phyloP scores from a whole-genome alignment of 2,888 invertebrate genomes.

The Limnephilus lunatus region DNA sequence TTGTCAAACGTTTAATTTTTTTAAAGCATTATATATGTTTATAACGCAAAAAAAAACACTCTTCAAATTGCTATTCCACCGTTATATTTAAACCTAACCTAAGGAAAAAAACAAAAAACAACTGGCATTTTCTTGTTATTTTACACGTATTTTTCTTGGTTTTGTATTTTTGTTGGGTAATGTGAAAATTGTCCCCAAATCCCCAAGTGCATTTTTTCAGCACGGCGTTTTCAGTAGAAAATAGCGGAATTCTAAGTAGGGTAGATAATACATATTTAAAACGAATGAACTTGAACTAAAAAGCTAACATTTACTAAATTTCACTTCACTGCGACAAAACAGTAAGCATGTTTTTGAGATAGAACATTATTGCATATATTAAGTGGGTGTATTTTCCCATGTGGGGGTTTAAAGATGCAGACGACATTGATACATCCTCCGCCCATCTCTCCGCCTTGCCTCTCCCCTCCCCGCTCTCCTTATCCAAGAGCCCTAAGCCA shows the following conservation, averaged over 20 bases:
- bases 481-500: not conserved
- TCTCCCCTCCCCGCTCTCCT: not conserved
- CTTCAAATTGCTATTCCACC: not conserved
- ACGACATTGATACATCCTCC: not conserved
- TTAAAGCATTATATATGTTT: too few species aligned
- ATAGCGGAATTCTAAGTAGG: conserved; percentile 5
- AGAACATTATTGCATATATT: too few species aligned
- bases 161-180: not conserved
- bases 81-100: not conserved
- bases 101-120: not conserved
- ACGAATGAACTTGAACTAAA: not conserved
- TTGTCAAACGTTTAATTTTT: too few species aligned
- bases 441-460: not conserved
- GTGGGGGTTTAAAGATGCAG: not conserved
- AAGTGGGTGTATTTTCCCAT: not conserved
- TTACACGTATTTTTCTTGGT: not conserved
- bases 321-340: not conserved
- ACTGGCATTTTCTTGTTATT: not conserved
- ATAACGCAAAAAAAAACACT: too few species aligned
- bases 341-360: not conserved
- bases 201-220: conserved; percentile 1
- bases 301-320: not conserved
- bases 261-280: not conserved
- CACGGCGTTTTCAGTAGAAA: not conserved
- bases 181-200: not conserved